Evolutionary conservation across 2,888 invertebrate genomes (phyloP).

Genomic region (Tenodera sinensis): DNA sequence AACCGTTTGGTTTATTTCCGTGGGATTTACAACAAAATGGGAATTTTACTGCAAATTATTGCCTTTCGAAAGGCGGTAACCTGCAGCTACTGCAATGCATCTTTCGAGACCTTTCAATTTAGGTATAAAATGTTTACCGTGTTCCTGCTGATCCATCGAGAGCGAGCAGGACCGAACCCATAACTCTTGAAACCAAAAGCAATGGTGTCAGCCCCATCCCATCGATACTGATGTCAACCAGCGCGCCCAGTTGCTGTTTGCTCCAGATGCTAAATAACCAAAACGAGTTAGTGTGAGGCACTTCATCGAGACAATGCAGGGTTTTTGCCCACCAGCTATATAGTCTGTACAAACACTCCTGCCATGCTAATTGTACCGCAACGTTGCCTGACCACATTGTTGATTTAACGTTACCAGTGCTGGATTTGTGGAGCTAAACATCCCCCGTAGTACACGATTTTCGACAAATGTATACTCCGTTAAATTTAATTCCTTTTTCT

Average conservation of each 20-base stretch:
- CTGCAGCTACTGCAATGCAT: too few relatives aligned
- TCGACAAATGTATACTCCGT: background rate
- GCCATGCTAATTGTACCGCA: background rate
- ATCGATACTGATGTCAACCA: background rate
- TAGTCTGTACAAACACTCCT: background rate
- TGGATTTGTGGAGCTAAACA: background rate
- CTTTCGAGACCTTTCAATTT: too few relatives aligned
- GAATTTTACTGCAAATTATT: too few relatives aligned
- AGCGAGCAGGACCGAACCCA: background rate
- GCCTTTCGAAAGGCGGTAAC: too few relatives aligned
- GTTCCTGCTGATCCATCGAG: too few relatives aligned
- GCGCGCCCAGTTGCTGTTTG: too few relatives aligned
- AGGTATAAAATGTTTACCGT: too few relatives aligned
- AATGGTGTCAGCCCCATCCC: background rate
- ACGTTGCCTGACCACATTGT: background rate
- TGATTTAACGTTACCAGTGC: background rate
- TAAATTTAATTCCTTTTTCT: background rate
- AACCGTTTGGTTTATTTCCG: too few relatives aligned
- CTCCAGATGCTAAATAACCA: background rate
- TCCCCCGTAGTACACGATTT: background rate
- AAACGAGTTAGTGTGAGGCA: background rate
- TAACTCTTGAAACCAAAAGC: background rate
- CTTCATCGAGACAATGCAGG: background rate
- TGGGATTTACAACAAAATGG: too few relatives aligned
- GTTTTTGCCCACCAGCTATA: background rate